A percentile compares a stretch with the other conserved stretches of the same genome.
Evolutionary conservation across 2,888 invertebrate species (phyloP).

Genomic region (Rhagonycha fulva): DNA sequence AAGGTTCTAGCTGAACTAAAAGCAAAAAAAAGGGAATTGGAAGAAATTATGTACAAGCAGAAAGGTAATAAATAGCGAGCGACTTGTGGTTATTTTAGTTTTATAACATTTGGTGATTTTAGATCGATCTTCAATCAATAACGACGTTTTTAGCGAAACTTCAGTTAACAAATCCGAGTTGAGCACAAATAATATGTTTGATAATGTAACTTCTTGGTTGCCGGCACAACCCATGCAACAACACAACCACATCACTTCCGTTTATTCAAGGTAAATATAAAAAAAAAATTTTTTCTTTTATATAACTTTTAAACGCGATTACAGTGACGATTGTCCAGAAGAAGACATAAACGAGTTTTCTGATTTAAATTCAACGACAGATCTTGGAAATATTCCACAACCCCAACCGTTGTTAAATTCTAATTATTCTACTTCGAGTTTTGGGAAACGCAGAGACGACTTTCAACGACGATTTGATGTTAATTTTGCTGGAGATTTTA

Average conservation of each 20-base stretch:
- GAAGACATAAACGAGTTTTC: constrained; percentile 48
- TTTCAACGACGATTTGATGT: constrained; percentile 32
- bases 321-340: constrained; percentile 49
- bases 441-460: constrained; percentile 34
- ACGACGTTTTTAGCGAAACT: constrained; percentile 50
- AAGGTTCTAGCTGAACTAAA: constrained; percentile 64
- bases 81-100: background rate
- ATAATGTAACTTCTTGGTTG: constrained; percentile 42
- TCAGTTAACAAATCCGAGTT: constrained; percentile 49
- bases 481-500: constrained; percentile 31
- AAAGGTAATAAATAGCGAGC: constrained; percentile 48
- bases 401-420: constrained; percentile 14
- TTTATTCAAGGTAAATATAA: constrained; percentile 45
- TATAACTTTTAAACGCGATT: background rate
- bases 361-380: constrained; percentile 35
- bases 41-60: constrained; percentile 69
- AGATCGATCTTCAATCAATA: constrained; percentile 27
- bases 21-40: constrained; percentile 67
- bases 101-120: background rate
- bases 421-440: constrained; percentile 31
- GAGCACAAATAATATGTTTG: constrained; percentile 42
- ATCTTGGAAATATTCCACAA: constrained; percentile 9
- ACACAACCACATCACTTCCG: constrained; percentile 19
- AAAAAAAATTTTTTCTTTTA: background rate
- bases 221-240: constrained; percentile 36